Base-by-base conservation (phyloP, 2,797 vertebrate genomes). In the Erithacus rubecula region DNA sequence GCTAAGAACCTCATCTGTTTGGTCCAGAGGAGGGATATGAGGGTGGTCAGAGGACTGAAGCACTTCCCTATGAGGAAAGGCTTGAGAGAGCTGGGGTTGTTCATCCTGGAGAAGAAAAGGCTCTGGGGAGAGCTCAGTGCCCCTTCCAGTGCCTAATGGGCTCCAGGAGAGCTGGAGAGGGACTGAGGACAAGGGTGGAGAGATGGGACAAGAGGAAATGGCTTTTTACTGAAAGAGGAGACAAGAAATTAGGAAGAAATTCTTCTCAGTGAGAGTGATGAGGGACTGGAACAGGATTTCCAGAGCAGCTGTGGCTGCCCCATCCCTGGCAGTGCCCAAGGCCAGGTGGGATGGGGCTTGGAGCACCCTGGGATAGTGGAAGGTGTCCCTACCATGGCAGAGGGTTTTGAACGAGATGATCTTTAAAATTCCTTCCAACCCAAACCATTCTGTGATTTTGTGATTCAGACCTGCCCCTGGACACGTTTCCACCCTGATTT, bases 281-380 rank as follows among this genome's bases (percentile, higher is more conserved):
- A 77, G 29, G 2, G n/a, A 7, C 15, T 51, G 11, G 10, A 3
- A 58, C 5, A 58, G 21, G 26, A 5, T 65, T 1, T 3, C 14
- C 46, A 41, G 18, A 1, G 44, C 30, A 77, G 30, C 17, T 59
- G 17, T 51, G 51, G 18, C 4, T 83, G 30, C 9, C 4, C 12
- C 9, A 53, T 36, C 7, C 18, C 39, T 65, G 11, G 9, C 12
- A 71, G 11, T 12, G 22, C 24, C 1, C 30, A 17, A 59, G 7
- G 12, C 15, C 52, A 24, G 39, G 34, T 0, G 58, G 58, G 21
- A 34, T 0, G 0, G 21, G 12, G 17, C 15, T 77, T n/a, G 26
- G 39, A 71, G 46, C 12, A 71, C 0, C 18, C 22, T 65, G 65
- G 34, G 22, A 4, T 3, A 12, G 18, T 39, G 37, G 12, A 19